Evolutionary conservation across 2,113 vertebrate genomes (phyloP), one percentile per base, ranked within the genome.

Genomic region (Pachypanchax playfairii): DNA sequence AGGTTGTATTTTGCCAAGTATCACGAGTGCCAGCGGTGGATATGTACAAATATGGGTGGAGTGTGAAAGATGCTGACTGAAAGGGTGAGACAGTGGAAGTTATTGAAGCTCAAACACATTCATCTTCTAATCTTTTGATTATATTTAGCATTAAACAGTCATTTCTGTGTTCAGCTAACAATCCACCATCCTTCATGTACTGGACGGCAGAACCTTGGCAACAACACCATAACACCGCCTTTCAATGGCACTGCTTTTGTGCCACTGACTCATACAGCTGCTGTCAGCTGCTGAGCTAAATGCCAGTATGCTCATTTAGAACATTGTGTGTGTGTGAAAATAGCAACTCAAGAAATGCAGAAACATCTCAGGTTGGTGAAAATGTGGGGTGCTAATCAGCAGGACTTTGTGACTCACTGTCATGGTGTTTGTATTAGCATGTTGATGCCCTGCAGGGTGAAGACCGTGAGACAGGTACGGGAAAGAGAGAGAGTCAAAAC

Each of bases 191-290:
- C 38, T 61, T 73, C 63, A 63, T 3, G 51, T 59, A 82, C 84
- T 83, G 59, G 79, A 71, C 49, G 39, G 52, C 57, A 36, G 54
- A 48, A 74, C 76, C 82, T 54, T 84, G 79, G 72, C 82, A 87
- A 84, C 85, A 83, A 69, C 57, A 50, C 82, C 70, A 75, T 39
- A 81, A 56, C 4, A 6, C 61, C 47, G 79, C 70, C 73, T 75
- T 78, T 61, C 70, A 53, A 62, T 58, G 67, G 55, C 75, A 53
- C 75, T 79, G 75, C 69, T 67, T 81, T 66, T 80, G 73, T 82
- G 85, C 43, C 78, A 80, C 81, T 89, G 87, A 90, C 83, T 89
- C 88, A 90, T 70, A 68, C 64, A 69, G 83, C 73, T 26, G 49
- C 71, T 64, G 65, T 85, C 73, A 69, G 71, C 60, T 80, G 74